Evolutionary conservation across 2,113 vertebrate genomes (phyloP).

Genomic region (Apeltes quadracus): DNA sequence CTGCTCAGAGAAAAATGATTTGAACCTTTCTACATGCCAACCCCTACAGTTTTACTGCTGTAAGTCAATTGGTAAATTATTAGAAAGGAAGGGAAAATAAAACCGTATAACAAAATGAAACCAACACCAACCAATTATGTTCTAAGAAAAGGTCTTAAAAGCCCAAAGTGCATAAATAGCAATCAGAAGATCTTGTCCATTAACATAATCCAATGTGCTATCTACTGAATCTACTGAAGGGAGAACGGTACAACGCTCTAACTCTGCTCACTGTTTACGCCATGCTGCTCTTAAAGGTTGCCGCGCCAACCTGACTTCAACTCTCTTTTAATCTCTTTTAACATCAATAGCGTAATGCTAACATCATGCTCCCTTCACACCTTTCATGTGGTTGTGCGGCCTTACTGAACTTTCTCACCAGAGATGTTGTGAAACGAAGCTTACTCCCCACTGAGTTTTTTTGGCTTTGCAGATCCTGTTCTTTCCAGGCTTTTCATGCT

Average conservation of each 20-base stretch:
- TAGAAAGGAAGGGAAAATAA: not conserved
- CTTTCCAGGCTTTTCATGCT: slow-evolving; percentile 57
- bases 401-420: slow-evolving; percentile 11
- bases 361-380: too few species aligned
- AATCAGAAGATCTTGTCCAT: not conserved
- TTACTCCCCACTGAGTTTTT: slow-evolving; percentile 50
- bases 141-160: not conserved
- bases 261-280: too few species aligned
- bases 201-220: too few species aligned
- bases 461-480: slow-evolving; percentile 59
- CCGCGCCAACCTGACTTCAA: too few species aligned
- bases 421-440: slow-evolving; percentile 29
- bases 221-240: too few species aligned
- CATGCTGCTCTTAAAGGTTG: too few species aligned
- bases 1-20: slow-evolving; percentile 18
- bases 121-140: not conserved
- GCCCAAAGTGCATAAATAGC: not conserved
- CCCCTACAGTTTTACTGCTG: not conserved
- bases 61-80: not conserved
- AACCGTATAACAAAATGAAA: not conserved
- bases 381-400: slow-evolving; percentile 5
- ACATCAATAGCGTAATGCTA: too few species aligned
- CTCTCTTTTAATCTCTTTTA: too few species aligned
- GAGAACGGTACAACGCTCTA: too few species aligned
- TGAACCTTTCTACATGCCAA: slow-evolving; percentile 13